These are phyloP conservation scores for Melipona beecheii DNA, from an alignment of 2,888 invertebrate genomes.

Conservation along the genomic window DNA sequence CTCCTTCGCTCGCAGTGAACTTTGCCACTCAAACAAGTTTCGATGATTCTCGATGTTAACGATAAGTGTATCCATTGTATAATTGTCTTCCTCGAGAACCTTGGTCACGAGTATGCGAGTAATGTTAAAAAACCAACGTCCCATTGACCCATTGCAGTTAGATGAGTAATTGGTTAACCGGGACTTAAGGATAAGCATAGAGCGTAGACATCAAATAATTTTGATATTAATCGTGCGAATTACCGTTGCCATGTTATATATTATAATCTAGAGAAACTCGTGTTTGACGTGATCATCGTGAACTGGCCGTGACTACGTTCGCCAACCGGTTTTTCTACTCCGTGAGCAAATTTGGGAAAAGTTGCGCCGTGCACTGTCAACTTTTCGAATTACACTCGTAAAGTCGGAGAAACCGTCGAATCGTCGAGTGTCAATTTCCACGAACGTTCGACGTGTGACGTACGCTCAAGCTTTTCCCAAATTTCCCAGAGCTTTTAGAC, in stretches of 20 bases:
- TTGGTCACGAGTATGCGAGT: conserved; percentile 19
- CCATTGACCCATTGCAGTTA: conserved; percentile 12
- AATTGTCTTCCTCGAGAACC: conserved; percentile 66
- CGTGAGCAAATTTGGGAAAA: not conserved
- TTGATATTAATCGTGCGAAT: conserved; percentile 67
- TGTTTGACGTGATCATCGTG: conserved; percentile 46
- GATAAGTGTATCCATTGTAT: conserved; percentile 53
- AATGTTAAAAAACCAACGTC: conserved; percentile 26
- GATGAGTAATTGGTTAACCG: conserved; percentile 37
- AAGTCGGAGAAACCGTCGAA: no score
- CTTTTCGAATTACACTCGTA: no score
- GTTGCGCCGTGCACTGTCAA: not conserved
- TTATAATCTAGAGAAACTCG: conserved; percentile 53
- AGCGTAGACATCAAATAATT: conserved; percentile 63
- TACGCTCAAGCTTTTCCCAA: not conserved
- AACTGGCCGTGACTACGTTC: conserved; percentile 48
- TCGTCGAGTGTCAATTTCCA: no score
- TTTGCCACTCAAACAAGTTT: not conserved
- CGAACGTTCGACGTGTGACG: no score
- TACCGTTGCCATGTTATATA: conserved; percentile 52
- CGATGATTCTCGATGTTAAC: conserved; percentile 35
- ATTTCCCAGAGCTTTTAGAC: not conserved
- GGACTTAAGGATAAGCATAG: conserved; percentile 51
- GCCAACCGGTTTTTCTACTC: conserved; percentile 5
- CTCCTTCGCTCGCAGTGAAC: not conserved